phyloP scores from a whole-genome alignment of 2,113 vertebrate genomes.

The Chlorodrepanis virens region DNA sequence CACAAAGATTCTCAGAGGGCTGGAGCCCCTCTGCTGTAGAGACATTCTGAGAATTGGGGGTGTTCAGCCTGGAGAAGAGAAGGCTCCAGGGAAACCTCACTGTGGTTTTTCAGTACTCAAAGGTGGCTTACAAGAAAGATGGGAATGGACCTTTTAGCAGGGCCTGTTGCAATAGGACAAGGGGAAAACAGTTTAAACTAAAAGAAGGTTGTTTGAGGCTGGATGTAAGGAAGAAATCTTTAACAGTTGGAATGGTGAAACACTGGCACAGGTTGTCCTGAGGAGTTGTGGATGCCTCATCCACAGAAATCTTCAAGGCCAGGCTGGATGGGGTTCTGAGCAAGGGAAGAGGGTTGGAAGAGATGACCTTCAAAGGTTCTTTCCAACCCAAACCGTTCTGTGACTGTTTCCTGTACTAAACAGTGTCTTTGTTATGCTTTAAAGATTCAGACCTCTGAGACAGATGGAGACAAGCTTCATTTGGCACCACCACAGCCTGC shows the following conservation, averaged over 20 bases:
- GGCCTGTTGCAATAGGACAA: background rate
- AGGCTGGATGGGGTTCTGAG: background rate
- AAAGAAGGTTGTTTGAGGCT: background rate
- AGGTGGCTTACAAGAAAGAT: background rate
- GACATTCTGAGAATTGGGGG: background rate
- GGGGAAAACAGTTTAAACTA: background rate
- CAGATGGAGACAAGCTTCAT: constrained; percentile 86
- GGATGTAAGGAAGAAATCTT: background rate
- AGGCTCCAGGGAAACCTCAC: background rate
- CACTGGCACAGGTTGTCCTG: background rate
- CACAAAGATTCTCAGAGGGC: background rate
- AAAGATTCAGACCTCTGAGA: constrained; percentile 83
- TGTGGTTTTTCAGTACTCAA: background rate
- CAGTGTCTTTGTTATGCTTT: constrained; percentile 6
- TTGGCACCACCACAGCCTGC: constrained; percentile 87
- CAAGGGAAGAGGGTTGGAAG: background rate
- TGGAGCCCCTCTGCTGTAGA: background rate
- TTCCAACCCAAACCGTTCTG: background rate
- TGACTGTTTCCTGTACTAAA: background rate
- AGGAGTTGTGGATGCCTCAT: background rate
- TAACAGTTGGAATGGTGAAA: background rate
- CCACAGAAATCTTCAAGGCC: background rate
- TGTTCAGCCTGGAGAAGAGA: background rate
- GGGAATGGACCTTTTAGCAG: background rate
- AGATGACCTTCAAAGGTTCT: background rate